phyloP scores from a whole-genome alignment of 2,888 invertebrate species.

The Pollenia griseotomentosa region DNA sequence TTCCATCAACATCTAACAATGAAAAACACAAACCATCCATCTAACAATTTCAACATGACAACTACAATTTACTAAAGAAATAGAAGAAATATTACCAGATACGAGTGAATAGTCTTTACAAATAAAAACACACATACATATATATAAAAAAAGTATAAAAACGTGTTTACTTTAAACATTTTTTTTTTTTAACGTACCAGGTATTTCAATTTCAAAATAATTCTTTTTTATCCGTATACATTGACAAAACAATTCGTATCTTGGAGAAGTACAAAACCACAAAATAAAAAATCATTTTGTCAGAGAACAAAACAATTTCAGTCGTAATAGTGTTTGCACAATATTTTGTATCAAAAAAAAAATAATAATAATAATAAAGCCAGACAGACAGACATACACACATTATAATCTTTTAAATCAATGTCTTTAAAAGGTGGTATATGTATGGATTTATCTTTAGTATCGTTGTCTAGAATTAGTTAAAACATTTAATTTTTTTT shows the following conservation, averaged over 20 bases:
- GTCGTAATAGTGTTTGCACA: slow-evolving; percentile 52
- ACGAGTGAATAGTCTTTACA: slow-evolving; percentile 15
- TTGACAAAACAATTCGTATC: slow-evolving; percentile 20
- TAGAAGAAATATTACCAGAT: slow-evolving; percentile 21
- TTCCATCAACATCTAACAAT: slow-evolving; percentile 51
- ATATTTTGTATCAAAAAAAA: slow-evolving; percentile 16
- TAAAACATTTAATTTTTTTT: slow-evolving; percentile 38
- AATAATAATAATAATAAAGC: background rate
- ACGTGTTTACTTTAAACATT: slow-evolving; percentile 53
- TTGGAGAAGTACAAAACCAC: slow-evolving; percentile 22
- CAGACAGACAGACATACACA: background rate
- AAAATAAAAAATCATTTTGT: slow-evolving; percentile 34
- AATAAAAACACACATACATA: background rate
- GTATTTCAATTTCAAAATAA: slow-evolving; percentile 36
- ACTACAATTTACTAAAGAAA: slow-evolving; percentile 52
- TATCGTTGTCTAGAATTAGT: slow-evolving; percentile 37
- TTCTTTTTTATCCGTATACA: slow-evolving; percentile 41
- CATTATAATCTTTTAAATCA: slow-evolving; percentile 49
- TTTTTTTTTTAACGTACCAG: slow-evolving; percentile 20
- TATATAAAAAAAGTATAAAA: slow-evolving; percentile 19
- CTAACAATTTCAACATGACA: slow-evolving; percentile 56
- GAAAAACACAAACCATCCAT: slow-evolving; percentile 25
- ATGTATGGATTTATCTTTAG: slow-evolving; percentile 18
- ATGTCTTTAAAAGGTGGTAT: slow-evolving; percentile 31
- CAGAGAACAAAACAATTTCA: slow-evolving; percentile 30